Conservation (phyloP, 2,113 vertebrate genomes). For the Electrona antarctica region DNA sequence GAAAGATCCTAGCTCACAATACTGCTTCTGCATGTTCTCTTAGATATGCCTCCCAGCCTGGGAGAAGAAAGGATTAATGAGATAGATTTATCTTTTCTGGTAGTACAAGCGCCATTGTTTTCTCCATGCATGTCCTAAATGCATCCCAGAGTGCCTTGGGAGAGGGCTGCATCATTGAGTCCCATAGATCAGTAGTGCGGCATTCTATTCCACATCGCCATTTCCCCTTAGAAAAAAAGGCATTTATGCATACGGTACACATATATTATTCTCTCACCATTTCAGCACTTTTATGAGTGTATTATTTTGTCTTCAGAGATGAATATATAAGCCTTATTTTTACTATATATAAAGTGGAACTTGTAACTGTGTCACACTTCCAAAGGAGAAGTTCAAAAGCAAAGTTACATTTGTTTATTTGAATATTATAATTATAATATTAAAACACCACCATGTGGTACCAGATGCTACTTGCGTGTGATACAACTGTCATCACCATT, state of each 20-base stretch:
- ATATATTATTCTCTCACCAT: constrained; percentile 36
- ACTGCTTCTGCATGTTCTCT: constrained; percentile 68
- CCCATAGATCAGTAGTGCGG: constrained; percentile 64
- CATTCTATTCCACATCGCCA: constrained; percentile 48
- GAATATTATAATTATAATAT: background rate
- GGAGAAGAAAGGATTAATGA: constrained; percentile 81
- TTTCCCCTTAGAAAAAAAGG: constrained; percentile 35
- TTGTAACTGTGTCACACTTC: background rate
- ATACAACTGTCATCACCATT: background rate
- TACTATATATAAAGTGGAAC: background rate
- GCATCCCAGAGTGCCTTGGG: constrained; percentile 71
- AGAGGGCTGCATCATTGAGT: constrained; percentile 65
- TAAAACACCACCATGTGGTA: background rate
- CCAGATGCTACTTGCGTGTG: background rate
- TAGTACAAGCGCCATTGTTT: constrained; percentile 75
- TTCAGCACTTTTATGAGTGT: constrained; percentile 24
- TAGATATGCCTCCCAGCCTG: constrained; percentile 73
- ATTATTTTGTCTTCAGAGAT: constrained; percentile 23
- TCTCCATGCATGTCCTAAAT: constrained; percentile 71
- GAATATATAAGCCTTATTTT: too few relatives aligned
- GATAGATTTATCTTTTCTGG: constrained; percentile 80
- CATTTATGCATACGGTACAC: constrained; percentile 10
- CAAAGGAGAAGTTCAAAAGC: background rate
- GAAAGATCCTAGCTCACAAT: constrained; percentile 67
- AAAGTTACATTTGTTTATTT: too few relatives aligned